Evolutionary conservation across 2,797 vertebrate species (phyloP).

Genomic region (Siniperca obscura): DNA sequence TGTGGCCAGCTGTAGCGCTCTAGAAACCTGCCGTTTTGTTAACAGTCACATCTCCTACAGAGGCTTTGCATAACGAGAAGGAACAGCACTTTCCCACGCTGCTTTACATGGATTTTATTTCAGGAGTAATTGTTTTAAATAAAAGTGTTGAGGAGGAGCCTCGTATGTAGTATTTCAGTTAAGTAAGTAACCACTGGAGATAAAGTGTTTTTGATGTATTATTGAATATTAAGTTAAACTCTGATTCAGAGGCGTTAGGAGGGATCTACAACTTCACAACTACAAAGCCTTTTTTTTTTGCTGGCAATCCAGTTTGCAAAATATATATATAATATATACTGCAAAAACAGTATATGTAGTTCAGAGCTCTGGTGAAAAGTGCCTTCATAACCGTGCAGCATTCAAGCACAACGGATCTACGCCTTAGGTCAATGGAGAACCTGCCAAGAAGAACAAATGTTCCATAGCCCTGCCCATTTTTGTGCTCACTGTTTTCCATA

Average conservation of each 20-base stretch:
- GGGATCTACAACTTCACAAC: slow-evolving; percentile 3
- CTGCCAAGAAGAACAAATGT: slow-evolving; percentile 65
- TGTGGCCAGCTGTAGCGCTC: slow-evolving; percentile 71
- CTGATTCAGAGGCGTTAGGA: neutral
- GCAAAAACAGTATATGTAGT: neutral
- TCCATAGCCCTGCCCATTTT: slow-evolving; percentile 33
- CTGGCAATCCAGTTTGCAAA: slow-evolving; percentile 34
- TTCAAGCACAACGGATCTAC: slow-evolving; percentile 41
- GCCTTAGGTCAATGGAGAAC: slow-evolving; percentile 53
- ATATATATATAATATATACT: slow-evolving; percentile 5
- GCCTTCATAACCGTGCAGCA: slow-evolving; percentile 54
- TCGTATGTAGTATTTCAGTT: slow-evolving; percentile 24
- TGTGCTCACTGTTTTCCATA: slow-evolving; percentile 51
- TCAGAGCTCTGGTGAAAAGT: slow-evolving; percentile 31
- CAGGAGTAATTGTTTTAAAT: slow-evolving; percentile 49
- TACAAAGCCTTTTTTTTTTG: slow-evolving; percentile 21
- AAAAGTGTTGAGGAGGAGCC: slow-evolving; percentile 40
- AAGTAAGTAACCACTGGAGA: slow-evolving; percentile 1
- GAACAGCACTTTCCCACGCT: slow-evolving; percentile 72
- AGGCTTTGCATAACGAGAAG: slow-evolving; percentile 82
- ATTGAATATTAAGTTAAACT: slow-evolving; percentile 7
- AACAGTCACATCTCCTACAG: slow-evolving; percentile 77
- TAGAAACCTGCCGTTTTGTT: slow-evolving; percentile 71
- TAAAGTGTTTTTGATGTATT: slow-evolving; percentile 19
- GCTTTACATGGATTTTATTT: slow-evolving; percentile 75